Conservation (phyloP, 2,113 vertebrate species). For the Colinus virginianus region DNA sequence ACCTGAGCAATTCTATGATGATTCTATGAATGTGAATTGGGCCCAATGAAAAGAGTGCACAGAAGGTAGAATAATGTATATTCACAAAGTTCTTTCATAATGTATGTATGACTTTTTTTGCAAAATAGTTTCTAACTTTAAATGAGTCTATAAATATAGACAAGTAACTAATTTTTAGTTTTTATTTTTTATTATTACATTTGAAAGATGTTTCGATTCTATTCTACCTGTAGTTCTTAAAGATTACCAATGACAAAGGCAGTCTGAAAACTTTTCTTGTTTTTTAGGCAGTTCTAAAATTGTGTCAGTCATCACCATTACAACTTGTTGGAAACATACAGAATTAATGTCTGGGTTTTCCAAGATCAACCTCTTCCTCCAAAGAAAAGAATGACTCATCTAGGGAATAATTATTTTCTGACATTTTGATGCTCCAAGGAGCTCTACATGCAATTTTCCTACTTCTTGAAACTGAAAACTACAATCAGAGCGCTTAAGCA, state of each 20-base stretch:
- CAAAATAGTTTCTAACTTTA: no score
- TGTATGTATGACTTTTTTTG: neutral
- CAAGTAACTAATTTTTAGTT: neutral
- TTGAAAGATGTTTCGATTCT: neutral
- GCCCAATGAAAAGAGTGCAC: neutral
- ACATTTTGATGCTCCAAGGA: neutral
- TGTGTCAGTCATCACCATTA: neutral
- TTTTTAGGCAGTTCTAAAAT: neutral
- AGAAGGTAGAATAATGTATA: neutral
- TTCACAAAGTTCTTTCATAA: neutral
- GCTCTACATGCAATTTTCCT: neutral
- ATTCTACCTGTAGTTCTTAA: neutral
- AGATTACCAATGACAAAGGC: neutral
- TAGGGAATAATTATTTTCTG: neutral
- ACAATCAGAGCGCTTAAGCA: neutral
- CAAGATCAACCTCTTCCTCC: neutral
- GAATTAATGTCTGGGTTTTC: neutral
- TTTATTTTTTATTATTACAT: neutral
- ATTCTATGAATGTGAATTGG: neutral
- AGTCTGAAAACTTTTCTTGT: neutral
- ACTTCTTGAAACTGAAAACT: conserved; percentile 4
- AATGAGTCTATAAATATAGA: neutral
- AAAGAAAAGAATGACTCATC: neutral
- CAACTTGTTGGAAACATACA: neutral
- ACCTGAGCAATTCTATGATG: no score